Evolutionary conservation across 2,113 vertebrate genomes (phyloP).

Genomic region (Caretta caretta): DNA sequence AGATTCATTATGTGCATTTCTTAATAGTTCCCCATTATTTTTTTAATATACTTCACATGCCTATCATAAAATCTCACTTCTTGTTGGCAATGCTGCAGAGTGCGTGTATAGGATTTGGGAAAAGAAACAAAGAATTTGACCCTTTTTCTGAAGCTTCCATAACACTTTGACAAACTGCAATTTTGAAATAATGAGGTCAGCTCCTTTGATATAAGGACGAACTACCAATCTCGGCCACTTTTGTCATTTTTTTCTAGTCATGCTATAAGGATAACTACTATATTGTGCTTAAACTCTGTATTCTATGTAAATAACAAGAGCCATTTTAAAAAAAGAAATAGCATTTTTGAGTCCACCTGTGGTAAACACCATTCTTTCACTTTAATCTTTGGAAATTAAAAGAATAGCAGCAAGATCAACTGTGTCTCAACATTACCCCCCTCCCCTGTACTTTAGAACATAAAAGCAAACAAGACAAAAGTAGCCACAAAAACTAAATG

Average conservation of each 20-base stretch:
- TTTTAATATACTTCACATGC: neutral
- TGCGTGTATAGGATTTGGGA: neutral
- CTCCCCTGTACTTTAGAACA: neutral
- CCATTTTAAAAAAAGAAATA: neutral
- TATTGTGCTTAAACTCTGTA: neutral
- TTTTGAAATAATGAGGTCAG: neutral
- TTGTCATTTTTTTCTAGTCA: neutral
- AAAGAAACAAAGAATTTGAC: rapidly evolving
- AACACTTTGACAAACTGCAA: neutral
- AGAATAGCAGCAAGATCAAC: neutral
- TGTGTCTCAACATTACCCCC: neutral
- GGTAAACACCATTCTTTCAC: neutral
- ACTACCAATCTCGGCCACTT: neutral
- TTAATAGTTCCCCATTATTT: neutral
- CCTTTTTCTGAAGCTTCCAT: neutral
- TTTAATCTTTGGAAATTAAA: neutral
- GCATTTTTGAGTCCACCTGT: neutral
- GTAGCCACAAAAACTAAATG: neutral
- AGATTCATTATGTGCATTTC: neutral
- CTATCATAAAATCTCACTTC: neutral
- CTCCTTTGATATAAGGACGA: neutral
- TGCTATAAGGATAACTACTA: neutral
- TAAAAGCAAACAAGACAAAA: neutral
- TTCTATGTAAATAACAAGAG: neutral
- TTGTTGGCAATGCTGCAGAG: neutral